phyloP scores from a whole-genome alignment of 1,140 invertebrate genomes.

The Globodera rostochiensis region DNA sequence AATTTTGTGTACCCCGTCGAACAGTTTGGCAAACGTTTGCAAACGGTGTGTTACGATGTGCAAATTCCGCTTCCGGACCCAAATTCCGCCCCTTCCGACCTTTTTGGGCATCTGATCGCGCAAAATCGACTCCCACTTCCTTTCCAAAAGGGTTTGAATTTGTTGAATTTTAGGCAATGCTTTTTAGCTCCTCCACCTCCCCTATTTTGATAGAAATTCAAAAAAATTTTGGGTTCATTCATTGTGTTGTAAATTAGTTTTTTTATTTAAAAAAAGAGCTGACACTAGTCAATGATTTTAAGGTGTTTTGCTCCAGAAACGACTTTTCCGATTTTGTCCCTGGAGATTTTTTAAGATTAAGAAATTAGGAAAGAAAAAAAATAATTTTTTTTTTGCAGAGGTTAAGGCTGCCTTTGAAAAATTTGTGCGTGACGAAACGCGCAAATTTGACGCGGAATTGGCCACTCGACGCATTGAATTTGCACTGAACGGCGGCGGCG shows the following conservation, averaged over 20 bases:
- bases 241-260: not conserved
- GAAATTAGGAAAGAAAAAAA: not conserved
- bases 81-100: not conserved
- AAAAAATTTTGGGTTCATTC: too few species aligned
- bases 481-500: not conserved
- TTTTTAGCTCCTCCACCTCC: too few species aligned
- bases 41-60: not conserved
- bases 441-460: slow-evolving; percentile 6
- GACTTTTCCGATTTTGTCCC: too few species aligned
- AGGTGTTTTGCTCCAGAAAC: too few species aligned
- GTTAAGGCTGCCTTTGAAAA: not conserved
- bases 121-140: not conserved
- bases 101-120: slow-evolving; percentile 5
- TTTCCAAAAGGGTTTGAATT: not conserved
- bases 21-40: not conserved
- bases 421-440: slow-evolving; percentile 11
- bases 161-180: too few species aligned
- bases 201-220: too few species aligned
- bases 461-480: not conserved
- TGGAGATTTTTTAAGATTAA: not conserved
- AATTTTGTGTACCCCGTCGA: too few species aligned
- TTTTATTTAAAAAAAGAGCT: too few species aligned
- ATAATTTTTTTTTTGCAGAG: not conserved
- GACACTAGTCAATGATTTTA: too few species aligned
- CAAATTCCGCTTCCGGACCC: not conserved